Base-by-base conservation (phyloP, 2,888 invertebrate species). In the Diaphora mendica region DNA sequence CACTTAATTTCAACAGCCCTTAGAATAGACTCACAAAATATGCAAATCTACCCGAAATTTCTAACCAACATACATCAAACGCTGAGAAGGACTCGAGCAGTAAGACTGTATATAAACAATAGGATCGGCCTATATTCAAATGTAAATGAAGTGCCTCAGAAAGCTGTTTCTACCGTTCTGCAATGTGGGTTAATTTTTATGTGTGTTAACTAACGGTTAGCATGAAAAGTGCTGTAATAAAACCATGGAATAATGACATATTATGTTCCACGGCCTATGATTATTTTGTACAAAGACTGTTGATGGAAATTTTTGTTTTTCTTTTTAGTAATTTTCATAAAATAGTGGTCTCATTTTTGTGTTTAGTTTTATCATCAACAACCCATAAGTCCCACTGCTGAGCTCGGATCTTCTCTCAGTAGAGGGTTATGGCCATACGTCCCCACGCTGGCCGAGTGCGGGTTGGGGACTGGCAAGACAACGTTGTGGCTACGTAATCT, bases 81-180 rank as follows among this genome's bases (percentile, higher is more conserved):
- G 51, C 67, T 69, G 59, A 51, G 64, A 64, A 65, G 72, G 70
- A 59, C 64, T 66, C 55, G 59, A 65, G 44, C 68, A 74, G 78
- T 73, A 68, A 73, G 78, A 65, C 48, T 83, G 76, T 84, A 79
- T 78, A 83, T 82, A 85, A 85, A 86, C 87, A 86, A 86, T 82
- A 77, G 81, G 39, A 55, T 67, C 69, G 75, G 74, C 51, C 71
- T 71, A 77, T 78, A 86, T 86, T 87, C 83, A 87, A 79, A 86
- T 86, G 86, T 77, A 84, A 87, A 86, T 86, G 79, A 82, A 74
- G 51, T 72, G 48, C 71, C 48, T 55, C 70, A 71, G 65, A 73
- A 66, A 71, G 66, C 71, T 68, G 68, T 77, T 79, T 76, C 76
- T 76, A 79, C 84, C 77, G 85, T 82, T 71, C 55, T 73, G 76